Conservation (phyloP, 2,888 invertebrate genomes). For the Artemia sinica region DNA sequence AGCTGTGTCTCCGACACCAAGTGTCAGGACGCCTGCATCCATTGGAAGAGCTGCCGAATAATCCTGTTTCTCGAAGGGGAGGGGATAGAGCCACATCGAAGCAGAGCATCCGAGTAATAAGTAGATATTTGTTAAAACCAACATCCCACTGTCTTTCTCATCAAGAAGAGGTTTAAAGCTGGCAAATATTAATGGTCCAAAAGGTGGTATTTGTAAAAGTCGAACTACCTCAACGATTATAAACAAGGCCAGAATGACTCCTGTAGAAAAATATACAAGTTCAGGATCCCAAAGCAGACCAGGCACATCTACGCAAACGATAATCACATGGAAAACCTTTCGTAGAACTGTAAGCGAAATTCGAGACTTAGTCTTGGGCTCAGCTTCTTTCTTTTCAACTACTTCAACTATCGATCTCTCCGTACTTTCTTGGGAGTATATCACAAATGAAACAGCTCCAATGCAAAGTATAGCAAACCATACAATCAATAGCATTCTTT, state of each 20-base stretch:
- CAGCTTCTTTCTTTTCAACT: background rate
- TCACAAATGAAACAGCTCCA: background rate
- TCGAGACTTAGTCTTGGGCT: background rate
- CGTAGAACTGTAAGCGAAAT: constrained; percentile 41
- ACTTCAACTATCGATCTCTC: constrained; percentile 7
- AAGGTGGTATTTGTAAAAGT: constrained; percentile 47
- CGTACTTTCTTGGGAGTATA: background rate
- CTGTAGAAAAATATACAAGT: constrained; percentile 57
- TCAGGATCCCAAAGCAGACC: constrained; percentile 53
- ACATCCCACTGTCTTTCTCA: constrained; percentile 60
- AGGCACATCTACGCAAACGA: constrained; percentile 57
- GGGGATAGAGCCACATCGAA: constrained; percentile 51
- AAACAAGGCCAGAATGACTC: constrained; percentile 51
- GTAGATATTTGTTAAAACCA: constrained; percentile 76
- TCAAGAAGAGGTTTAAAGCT: constrained; percentile 62
- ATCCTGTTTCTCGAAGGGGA: constrained; percentile 10
- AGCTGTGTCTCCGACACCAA: constrained; percentile 80
- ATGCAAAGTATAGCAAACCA: background rate
- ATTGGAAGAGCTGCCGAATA: constrained; percentile 7
- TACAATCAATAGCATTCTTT: background rate
- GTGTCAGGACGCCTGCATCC: constrained; percentile 60
- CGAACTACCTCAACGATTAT: constrained; percentile 60
- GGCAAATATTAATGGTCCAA: constrained; percentile 46
- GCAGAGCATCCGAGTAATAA: constrained; percentile 61
- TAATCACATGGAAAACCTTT: constrained; percentile 66